Evolutionary conservation across 2,113 vertebrate species (phyloP).

Genomic region (Penelope pileata): DNA sequence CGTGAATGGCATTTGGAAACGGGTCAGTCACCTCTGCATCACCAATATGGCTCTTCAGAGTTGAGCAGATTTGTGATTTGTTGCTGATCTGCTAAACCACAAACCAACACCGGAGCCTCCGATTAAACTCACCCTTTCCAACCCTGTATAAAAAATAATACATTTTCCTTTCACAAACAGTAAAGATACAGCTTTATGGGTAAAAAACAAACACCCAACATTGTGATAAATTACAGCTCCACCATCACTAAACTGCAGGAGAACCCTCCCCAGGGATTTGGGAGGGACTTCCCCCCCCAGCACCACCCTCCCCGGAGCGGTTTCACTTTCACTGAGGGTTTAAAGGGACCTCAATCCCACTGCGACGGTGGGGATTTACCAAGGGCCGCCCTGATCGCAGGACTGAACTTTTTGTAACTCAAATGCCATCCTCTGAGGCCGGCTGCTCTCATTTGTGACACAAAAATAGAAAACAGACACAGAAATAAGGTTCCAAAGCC

Average conservation of each 20-base stretch:
- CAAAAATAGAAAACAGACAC: fast-evolving
- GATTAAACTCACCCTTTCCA: background rate
- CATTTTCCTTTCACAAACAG: background rate
- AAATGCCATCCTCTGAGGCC: background rate
- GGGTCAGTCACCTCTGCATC: background rate
- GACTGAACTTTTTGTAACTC: background rate
- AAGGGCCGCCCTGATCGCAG: background rate
- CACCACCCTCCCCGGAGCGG: background rate
- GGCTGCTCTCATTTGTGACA: fast-evolving
- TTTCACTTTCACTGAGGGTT: background rate
- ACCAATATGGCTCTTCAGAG: background rate
- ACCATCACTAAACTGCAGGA: background rate
- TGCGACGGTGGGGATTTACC: background rate
- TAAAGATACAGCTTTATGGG: fast-evolving
- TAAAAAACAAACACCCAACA: background rate
- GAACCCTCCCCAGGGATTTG: background rate
- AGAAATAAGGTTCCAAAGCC: background rate
- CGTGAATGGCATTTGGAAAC: background rate
- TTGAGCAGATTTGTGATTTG: background rate
- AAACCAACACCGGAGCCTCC: background rate
- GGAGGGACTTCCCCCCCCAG: background rate
- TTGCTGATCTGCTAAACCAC: background rate
- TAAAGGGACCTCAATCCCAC: no score
- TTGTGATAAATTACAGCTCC: background rate
- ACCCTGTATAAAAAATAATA: background rate